These are phyloP conservation scores for Proisotoma minuta DNA, from an alignment of 2,888 invertebrate genomes.

Conservation along the genomic window DNA sequence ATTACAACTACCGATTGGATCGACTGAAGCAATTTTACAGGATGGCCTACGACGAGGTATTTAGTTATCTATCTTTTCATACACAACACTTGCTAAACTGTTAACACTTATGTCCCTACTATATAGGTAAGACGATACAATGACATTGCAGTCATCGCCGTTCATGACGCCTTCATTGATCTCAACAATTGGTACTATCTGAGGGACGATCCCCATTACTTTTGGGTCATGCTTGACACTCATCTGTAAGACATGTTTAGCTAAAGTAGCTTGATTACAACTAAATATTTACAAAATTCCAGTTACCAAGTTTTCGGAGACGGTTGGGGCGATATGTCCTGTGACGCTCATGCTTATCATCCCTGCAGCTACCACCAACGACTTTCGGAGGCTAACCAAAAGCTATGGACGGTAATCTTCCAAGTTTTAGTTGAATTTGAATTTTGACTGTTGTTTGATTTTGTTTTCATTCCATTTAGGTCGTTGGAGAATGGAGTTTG, in stretches of 20 bases:
- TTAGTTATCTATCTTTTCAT: too few relatives aligned
- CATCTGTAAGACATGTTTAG: slow-evolving; percentile 33
- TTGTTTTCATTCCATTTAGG: too few relatives aligned
- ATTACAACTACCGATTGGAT: slow-evolving; percentile 39
- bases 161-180: slow-evolving; percentile 46
- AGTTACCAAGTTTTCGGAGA: slow-evolving; percentile 28
- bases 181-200: slow-evolving; percentile 42
- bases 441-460: too few relatives aligned
- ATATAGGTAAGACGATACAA: slow-evolving; percentile 23
- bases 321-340: slow-evolving; percentile 28
- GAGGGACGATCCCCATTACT: slow-evolving; percentile 41
- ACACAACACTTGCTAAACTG: too few relatives aligned
- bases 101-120: too few relatives aligned
- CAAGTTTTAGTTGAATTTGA: too few relatives aligned
- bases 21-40: slow-evolving; percentile 40
- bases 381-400: slow-evolving; percentile 24
- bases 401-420: slow-evolving; percentile 43
- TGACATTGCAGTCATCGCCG: slow-evolving; percentile 41
- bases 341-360: slow-evolving; percentile 26
- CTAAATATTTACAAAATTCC: too few relatives aligned
- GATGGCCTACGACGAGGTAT: slow-evolving; percentile 37
- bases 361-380: slow-evolving; percentile 28
- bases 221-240: slow-evolving; percentile 40
- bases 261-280: too few relatives aligned
- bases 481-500: slow-evolving; percentile 45